A percentile compares a stretch with the other conserved stretches of the same genome.
Evolutionary conservation across 2,797 vertebrate species (phyloP).

Genomic region (Yasuhikotakia modesta): DNA sequence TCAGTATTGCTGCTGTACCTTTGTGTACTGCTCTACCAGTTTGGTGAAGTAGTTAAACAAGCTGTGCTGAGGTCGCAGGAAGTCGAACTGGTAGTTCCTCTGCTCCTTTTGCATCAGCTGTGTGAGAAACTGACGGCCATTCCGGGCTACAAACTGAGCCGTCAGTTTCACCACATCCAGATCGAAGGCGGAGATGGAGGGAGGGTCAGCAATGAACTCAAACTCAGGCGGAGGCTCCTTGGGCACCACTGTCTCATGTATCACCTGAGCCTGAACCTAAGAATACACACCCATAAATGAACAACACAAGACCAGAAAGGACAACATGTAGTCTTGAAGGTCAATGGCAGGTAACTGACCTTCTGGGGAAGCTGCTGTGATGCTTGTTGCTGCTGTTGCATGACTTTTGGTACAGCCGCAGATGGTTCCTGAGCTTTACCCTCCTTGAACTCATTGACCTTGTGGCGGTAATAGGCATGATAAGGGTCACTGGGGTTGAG

Average conservation of each 20-base stretch:
- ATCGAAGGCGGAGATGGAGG: constrained; percentile 96
- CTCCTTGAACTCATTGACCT: constrained; percentile 98
- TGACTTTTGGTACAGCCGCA: constrained; percentile 95
- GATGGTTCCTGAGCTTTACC: constrained; percentile 97
- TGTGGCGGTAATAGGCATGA: constrained; percentile 98
- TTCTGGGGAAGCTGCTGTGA: constrained; percentile 92
- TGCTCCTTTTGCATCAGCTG: constrained; percentile 99
- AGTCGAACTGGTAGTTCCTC: constrained; percentile 99
- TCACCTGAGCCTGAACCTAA: constrained; percentile 94
- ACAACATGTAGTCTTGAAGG: neutral
- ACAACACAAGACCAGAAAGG: neutral
- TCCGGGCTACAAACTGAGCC: constrained; percentile 95
- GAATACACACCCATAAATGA: neutral
- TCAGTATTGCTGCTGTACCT: constrained; percentile 71
- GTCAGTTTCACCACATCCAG: constrained; percentile 97
- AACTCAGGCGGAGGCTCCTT: constrained; percentile 97
- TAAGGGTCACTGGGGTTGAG: constrained; percentile 97
- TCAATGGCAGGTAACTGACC: constrained; percentile 66
- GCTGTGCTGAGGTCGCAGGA: constrained; percentile 96
- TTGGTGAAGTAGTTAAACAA: constrained; percentile 99
- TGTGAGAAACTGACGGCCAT: constrained; percentile 95
- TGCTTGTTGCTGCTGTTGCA: constrained; percentile 90
- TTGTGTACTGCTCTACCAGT: constrained; percentile 98
- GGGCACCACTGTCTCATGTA: constrained; percentile 90
- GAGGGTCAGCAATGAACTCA: constrained; percentile 97